These are phyloP conservation scores for Atlantisia rogersi DNA, from an alignment of 2,113 vertebrate species.

Conservation along the genomic window DNA sequence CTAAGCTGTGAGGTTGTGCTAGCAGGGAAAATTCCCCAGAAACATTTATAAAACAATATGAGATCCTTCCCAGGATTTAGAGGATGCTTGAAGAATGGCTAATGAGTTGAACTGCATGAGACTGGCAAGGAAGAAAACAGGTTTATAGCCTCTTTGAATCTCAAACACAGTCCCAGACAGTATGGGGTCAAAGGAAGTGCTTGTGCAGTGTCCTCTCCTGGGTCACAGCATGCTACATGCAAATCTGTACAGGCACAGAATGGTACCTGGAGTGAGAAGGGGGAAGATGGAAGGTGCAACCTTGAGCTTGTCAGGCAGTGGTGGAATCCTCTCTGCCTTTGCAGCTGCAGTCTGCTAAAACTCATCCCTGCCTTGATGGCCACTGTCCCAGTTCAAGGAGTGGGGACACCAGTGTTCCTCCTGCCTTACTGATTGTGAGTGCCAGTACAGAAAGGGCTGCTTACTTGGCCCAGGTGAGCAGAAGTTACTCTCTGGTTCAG, in stretches of 20 bases:
- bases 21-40: not conserved
- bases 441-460: not conserved
- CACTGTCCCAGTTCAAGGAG: not conserved
- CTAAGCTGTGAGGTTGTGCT: not conserved
- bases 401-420: not conserved
- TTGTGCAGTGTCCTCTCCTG: not conserved
- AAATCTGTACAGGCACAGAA: not conserved
- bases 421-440: not conserved
- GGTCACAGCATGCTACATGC: fast-evolving
- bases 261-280: not conserved
- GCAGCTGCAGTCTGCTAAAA: not conserved
- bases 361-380: not conserved
- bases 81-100: not conserved
- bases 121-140: not conserved
- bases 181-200: fast-evolving
- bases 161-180: not conserved
- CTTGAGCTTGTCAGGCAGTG: not conserved
- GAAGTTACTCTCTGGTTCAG: not conserved
- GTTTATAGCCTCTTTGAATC: not conserved
- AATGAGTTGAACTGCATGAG: not conserved
- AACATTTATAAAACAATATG: not conserved
- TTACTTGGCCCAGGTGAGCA: not conserved
- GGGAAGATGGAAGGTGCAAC: not conserved
- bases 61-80: not conserved
- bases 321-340: not conserved